Conservation (phyloP, 2,888 invertebrate genomes). For the Rhodophaea formosa region DNA sequence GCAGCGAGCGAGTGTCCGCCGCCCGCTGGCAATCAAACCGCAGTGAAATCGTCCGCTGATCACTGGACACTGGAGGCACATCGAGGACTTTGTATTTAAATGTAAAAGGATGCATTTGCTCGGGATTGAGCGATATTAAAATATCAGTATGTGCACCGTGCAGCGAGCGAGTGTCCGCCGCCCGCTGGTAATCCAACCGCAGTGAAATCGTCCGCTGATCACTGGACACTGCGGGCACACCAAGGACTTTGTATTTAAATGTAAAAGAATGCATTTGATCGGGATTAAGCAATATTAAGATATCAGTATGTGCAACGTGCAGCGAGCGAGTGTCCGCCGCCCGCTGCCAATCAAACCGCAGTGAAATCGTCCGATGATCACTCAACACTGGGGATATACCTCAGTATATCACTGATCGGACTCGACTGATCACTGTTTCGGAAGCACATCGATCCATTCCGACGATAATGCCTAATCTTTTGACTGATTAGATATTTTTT, state of each 20-base stretch:
- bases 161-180: constrained; percentile 24
- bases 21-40: constrained; percentile 58
- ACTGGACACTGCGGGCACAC: constrained; percentile 38
- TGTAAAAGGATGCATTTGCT: not conserved
- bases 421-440: no score
- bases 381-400: constrained; percentile 36
- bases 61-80: constrained; percentile 40
- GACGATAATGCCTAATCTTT: no score
- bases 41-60: constrained; percentile 59
- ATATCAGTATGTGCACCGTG: constrained; percentile 32
- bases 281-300: constrained; percentile 45
- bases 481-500: no score
- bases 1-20: constrained; percentile 25
- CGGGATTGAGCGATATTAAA: not conserved
- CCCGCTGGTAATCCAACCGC: constrained; percentile 60
- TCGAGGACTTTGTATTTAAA: constrained; percentile 18
- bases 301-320: constrained; percentile 46
- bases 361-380: constrained; percentile 58
- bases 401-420: no score
- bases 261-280: constrained; percentile 5
- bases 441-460: no score
- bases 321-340: constrained; percentile 22
- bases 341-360: constrained; percentile 62
- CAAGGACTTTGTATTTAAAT: constrained; percentile 18
- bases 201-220: constrained; percentile 59